Evolutionary conservation across 2,888 invertebrate species (phyloP), one percentile per base, ranked within the genome.

Genomic region (Mechanitis messenoides): DNA sequence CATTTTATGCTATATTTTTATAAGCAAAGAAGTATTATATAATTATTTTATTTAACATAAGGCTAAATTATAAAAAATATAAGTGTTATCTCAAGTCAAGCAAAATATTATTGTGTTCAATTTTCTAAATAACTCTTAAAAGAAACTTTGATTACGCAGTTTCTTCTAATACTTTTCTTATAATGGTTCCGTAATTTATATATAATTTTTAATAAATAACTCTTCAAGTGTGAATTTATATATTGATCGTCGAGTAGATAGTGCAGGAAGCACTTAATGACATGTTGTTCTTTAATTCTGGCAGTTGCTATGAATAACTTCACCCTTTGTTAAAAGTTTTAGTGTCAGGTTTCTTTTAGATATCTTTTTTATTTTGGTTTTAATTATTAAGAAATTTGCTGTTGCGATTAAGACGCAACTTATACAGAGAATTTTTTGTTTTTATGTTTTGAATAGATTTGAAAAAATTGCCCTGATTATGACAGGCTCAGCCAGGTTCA

Each of bases 181-280:
- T n/a, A n/a, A n/a, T 20, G 20, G 20, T 20, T 20, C 20, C 20
- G 20, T 20, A 20, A 20, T 20, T 20, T 20, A 20, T 20, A 20
- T 20, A 20, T 20, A 20, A 1, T 20, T 20, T 20, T 20, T 20
- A 20, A 20, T 20, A 20, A 20, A 20, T 20, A 20, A 20, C 20
- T 20, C 20, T 20, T 57, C 56, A 65, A 60, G 59, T 61, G 56
- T 56, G 47, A 62, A 67, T 68, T 67, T 67, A 55, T 58, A 64
- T 59, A 63, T 64, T 62, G 67, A 63, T 64, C 55, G 53, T 61
- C 58, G 59, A 64, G 60, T 47, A 54, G 67, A 63, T 63, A 63
- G 59, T 47, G 50, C 68, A 65, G 68, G 65, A 65, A 65, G 53
- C 67, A 20, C 60, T 66, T 64, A 57, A 64, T 64, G 61, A 63